Percentiles rank a stretch among this genome's conserved stretches.
These are phyloP conservation scores for Boloria selene DNA, from an alignment of 2,888 invertebrate species.

Conservation along the genomic window DNA sequence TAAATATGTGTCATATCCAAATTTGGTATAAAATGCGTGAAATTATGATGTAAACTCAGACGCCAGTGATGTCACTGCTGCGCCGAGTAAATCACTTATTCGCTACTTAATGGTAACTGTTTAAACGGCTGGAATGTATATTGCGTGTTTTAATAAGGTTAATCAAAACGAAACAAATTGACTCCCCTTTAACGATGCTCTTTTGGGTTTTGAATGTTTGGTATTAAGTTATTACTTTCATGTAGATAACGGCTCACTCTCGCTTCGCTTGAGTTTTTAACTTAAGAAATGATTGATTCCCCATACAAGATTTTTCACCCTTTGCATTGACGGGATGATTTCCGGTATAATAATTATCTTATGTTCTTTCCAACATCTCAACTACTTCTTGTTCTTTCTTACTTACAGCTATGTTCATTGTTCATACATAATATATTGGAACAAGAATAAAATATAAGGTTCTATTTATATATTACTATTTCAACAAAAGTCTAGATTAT, in stretches of 20 bases:
- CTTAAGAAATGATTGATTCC: no score
- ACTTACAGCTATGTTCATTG: no score
- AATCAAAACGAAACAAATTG: conserved; percentile 33
- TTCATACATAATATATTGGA: no score
- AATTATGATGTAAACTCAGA: conserved; percentile 38
- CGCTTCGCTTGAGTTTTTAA: no score
- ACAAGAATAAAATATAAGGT: no score
- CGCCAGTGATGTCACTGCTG: conserved; percentile 37
- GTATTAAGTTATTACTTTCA: conserved; percentile 1
- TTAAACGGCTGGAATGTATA: conserved; percentile 31
- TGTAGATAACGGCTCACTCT: not conserved
- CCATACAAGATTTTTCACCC: no score
- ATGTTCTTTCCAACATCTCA: no score
- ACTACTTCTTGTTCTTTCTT: no score
- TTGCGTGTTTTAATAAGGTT: conserved; percentile 38
- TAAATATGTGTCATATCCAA: conserved; percentile 34
- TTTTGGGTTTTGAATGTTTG: conserved; percentile 8
- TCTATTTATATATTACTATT: no score
- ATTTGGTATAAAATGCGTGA: conserved; percentile 32
- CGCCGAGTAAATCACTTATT: conserved; percentile 39
- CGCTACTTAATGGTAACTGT: conserved; percentile 37
- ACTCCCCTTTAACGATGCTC: conserved; percentile 17
- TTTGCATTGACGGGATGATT: no score
- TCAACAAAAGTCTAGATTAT: no score
- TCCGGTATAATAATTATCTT: no score